phyloP scores from a whole-genome alignment of 2,888 invertebrate species.

The Epistrophella euchroma region DNA sequence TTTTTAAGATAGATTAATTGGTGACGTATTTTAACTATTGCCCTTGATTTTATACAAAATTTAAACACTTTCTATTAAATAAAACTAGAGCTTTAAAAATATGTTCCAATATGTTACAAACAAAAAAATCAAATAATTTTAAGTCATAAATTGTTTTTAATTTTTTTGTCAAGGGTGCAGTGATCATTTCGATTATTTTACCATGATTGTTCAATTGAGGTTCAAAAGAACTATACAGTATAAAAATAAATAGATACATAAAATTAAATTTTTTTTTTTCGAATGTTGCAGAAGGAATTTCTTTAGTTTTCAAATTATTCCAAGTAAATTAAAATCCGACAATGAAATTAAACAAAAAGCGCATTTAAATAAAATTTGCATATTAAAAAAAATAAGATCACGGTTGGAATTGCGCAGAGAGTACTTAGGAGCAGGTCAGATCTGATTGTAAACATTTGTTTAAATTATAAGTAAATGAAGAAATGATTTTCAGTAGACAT shows the following conservation, averaged over 20 bases:
- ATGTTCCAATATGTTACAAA: conserved; percentile 41
- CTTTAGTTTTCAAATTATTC: conserved; percentile 1
- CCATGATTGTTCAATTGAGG: conserved; percentile 70
- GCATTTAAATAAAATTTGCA: conserved; percentile 37
- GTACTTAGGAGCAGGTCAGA: conserved; percentile 75
- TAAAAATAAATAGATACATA: neutral
- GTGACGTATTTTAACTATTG: neutral
- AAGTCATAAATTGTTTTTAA: conserved; percentile 32
- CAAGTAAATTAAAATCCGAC: conserved; percentile 45
- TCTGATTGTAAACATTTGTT: conserved; percentile 57
- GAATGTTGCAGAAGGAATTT: conserved; percentile 43
- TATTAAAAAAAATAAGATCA: conserved; percentile 14
- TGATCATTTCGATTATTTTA: conserved; percentile 78
- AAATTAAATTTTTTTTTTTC: conserved; percentile 15
- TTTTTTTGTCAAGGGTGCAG: conserved; percentile 78
- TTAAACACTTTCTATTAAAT: conserved; percentile 56
- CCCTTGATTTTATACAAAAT: neutral
- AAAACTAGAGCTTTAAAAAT: conserved; percentile 36
- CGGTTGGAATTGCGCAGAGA: conserved; percentile 74
- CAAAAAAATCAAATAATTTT: conserved; percentile 9
- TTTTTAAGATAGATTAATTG: neutral
- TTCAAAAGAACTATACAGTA: conserved; percentile 30
- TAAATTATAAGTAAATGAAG: conserved; percentile 13
- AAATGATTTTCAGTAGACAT: conserved; percentile 77
- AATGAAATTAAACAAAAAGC: conserved; percentile 42